Evolutionary conservation across 2,113 vertebrate genomes (phyloP).

Genomic region (Dermatemys mawii): DNA sequence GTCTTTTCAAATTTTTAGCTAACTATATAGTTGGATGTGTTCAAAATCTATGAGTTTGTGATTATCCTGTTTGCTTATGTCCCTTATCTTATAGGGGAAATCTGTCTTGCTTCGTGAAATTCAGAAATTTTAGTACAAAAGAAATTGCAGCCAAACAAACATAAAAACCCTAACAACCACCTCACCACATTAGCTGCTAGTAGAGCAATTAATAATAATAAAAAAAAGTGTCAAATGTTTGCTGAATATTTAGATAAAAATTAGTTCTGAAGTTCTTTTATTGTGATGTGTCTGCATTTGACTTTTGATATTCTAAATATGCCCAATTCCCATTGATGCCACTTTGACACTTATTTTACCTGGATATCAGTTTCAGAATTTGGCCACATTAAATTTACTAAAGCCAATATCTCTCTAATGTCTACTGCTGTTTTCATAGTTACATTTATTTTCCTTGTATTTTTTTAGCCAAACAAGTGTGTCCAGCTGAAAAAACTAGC

Average conservation of each 20-base stretch:
- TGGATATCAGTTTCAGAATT: background rate
- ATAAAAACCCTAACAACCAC: too few species aligned
- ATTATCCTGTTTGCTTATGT: background rate
- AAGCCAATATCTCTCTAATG: background rate
- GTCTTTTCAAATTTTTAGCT: background rate
- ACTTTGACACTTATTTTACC: background rate
- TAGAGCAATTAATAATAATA: background rate
- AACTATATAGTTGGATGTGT: background rate
- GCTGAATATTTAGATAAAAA: background rate
- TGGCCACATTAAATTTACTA: background rate
- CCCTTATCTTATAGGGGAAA: background rate
- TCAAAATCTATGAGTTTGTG: background rate
- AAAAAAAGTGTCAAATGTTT: background rate
- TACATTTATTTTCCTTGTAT: background rate
- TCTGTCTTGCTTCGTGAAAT: background rate
- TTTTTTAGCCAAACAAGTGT: conserved; percentile 88
- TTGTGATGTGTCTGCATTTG: background rate
- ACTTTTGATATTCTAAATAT: background rate
- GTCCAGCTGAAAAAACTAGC: conserved; percentile 93
- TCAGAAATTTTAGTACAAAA: background rate
- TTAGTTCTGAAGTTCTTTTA: background rate
- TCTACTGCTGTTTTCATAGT: background rate
- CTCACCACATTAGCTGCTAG: background rate
- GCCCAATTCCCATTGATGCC: background rate
- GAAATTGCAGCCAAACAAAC: background rate